Conservation (phyloP, 2,888 invertebrate species). For the Rotaria magnacalcarata region DNA sequence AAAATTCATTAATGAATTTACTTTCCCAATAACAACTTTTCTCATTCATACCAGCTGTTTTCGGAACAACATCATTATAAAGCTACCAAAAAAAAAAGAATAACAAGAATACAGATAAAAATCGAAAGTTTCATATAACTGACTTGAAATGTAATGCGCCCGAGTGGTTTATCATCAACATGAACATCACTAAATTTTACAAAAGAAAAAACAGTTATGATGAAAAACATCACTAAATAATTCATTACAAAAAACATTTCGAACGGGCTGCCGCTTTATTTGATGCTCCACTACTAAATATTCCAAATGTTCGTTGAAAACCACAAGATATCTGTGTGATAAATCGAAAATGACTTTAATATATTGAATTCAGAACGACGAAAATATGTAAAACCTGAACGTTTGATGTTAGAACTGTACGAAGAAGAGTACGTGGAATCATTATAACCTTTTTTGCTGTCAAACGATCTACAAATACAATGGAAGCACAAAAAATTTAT, state of each 20-base stretch:
- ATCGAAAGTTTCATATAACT: background rate
- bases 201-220: background rate
- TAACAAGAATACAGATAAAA: background rate
- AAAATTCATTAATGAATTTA: background rate
- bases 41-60: slow-evolving; percentile 66
- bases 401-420: background rate
- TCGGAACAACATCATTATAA: slow-evolving; percentile 81
- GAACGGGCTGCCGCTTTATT: background rate
- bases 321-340: background rate
- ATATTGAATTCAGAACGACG: too few species aligned
- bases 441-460: background rate
- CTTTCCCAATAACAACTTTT: background rate
- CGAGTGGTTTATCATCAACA: slow-evolving; percentile 43
- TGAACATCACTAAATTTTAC: slow-evolving; percentile 40
- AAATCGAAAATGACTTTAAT: background rate
- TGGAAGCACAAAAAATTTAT: slow-evolving; percentile 20
- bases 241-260: background rate
- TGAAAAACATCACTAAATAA: background rate
- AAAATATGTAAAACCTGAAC: background rate
- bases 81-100: slow-evolving; percentile 64
- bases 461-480: slow-evolving; percentile 11
- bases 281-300: background rate
- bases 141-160: slow-evolving; percentile 39
- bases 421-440: slow-evolving; percentile 6
- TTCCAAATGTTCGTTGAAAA: background rate